These are phyloP conservation scores for Cyanistes caeruleus DNA, from an alignment of 2,113 vertebrate species.

Conservation along the genomic window DNA sequence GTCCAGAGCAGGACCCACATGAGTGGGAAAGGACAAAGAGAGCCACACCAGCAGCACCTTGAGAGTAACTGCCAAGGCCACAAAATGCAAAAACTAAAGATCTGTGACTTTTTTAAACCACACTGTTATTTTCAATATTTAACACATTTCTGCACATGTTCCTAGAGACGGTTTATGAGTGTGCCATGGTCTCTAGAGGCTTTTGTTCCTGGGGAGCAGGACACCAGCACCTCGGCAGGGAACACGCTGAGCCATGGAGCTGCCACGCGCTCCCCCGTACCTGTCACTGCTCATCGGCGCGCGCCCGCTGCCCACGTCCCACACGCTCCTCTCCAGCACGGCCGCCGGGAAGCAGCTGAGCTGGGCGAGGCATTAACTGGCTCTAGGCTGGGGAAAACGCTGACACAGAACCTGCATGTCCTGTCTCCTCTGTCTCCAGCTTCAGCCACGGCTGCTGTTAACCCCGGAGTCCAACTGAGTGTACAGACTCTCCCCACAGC, in stretches of 20 bases:
- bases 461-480: rapidly evolving
- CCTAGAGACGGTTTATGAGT: background rate
- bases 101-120: background rate
- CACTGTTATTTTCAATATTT: background rate
- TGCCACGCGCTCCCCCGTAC: rapidly evolving
- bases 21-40: background rate
- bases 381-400: background rate
- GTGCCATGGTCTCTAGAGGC: rapidly evolving
- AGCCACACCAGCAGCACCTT: background rate
- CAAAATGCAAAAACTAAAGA: background rate
- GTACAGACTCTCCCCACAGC: background rate
- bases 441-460: background rate
- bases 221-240: background rate
- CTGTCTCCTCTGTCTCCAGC: background rate
- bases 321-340: rapidly evolving
- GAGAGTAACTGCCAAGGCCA: background rate
- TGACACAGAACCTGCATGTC: background rate
- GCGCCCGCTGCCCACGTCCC: rapidly evolving
- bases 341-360: rapidly evolving
- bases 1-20: background rate
- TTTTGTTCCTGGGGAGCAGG: rapidly evolving
- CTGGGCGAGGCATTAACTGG: background rate
- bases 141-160: rapidly evolving
- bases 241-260: rapidly evolving
- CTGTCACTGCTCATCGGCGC: background rate